These are phyloP conservation scores for Brachionus angularis DNA, from an alignment of 1,140 invertebrate species.

Conservation along the genomic window DNA sequence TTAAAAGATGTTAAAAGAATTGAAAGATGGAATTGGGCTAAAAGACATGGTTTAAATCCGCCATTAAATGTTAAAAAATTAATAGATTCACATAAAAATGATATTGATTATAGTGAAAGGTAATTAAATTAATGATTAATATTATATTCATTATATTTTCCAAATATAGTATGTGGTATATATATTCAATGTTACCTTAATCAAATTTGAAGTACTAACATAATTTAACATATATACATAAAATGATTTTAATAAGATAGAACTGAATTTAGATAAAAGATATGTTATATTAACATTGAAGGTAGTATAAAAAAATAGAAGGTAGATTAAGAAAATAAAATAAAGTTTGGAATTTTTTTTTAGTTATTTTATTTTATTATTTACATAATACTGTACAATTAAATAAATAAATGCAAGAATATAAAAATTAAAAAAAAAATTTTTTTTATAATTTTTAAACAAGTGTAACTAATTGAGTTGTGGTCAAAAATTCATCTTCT, in stretches of 20 bases:
- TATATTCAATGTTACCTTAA: background rate
- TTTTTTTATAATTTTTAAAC: background rate
- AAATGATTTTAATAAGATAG: no score
- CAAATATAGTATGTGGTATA: constrained; percentile 2
- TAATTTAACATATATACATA: no score
- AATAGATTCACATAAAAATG: background rate
- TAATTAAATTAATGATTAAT: background rate
- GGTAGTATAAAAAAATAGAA: no score
- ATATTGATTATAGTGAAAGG: background rate
- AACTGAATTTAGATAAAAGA: no score
- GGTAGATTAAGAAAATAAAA: no score
- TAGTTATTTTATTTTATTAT: no score
- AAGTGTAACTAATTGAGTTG: background rate
- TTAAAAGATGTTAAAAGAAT: constrained; percentile 27
- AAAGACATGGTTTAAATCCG: constrained; percentile 6
- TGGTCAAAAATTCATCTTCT: background rate
- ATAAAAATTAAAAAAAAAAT: no score
- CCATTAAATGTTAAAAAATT: constrained; percentile 5
- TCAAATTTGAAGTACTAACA: no score
- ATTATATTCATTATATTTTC: background rate
- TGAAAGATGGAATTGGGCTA: constrained; percentile 21
- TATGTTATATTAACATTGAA: no score
- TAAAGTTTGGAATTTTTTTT: no score
- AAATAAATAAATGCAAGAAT: no score
- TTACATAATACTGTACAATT: no score